phyloP scores from a whole-genome alignment of 2,113 vertebrate species.

The Epinephelus moara region DNA sequence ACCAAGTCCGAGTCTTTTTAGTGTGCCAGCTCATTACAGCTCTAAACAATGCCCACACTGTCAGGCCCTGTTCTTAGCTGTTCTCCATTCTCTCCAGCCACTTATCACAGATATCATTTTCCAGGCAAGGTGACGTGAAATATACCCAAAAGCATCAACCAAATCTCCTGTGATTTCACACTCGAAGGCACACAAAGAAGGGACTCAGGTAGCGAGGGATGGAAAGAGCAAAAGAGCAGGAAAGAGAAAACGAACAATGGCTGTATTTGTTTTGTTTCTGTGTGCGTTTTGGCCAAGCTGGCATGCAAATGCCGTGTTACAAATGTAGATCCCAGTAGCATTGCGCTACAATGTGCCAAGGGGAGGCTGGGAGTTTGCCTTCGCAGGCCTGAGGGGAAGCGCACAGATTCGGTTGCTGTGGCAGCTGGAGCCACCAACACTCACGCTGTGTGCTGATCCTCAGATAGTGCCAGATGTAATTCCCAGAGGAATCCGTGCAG shows the following conservation, averaged over 20 bases:
- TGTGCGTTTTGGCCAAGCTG: slow-evolving; percentile 19
- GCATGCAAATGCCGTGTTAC: slow-evolving; percentile 53
- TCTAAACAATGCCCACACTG: slow-evolving; percentile 51
- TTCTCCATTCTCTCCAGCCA: slow-evolving; percentile 43
- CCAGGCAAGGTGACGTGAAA: slow-evolving; percentile 60
- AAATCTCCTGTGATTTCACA: slow-evolving; percentile 56
- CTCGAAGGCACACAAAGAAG: slow-evolving; percentile 50
- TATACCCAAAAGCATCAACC: slow-evolving; percentile 51
- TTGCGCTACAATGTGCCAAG: slow-evolving; percentile 45
- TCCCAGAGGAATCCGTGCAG: slow-evolving; percentile 56
- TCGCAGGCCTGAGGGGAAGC: slow-evolving; percentile 41
- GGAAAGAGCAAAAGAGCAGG: slow-evolving; percentile 25
- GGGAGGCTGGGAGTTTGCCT: slow-evolving; percentile 59
- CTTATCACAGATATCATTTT: slow-evolving; percentile 67
- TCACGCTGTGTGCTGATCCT: slow-evolving; percentile 41
- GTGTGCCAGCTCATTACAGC: slow-evolving; percentile 69
- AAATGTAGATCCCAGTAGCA: slow-evolving; percentile 72
- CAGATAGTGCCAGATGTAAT: slow-evolving; percentile 65
- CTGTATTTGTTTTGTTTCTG: slow-evolving; percentile 36
- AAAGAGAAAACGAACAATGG: slow-evolving; percentile 48
- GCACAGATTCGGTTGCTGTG: slow-evolving; percentile 42
- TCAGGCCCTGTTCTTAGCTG: slow-evolving; percentile 43
- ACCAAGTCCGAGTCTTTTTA: slow-evolving; percentile 11
- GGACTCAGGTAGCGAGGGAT: slow-evolving; percentile 20
- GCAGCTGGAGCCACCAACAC: slow-evolving; percentile 68